Percentiles rank a stretch among this genome's conserved stretches.
Conservation (phyloP, 2,888 invertebrate species). For the Hydrotaea diabolus region DNA sequence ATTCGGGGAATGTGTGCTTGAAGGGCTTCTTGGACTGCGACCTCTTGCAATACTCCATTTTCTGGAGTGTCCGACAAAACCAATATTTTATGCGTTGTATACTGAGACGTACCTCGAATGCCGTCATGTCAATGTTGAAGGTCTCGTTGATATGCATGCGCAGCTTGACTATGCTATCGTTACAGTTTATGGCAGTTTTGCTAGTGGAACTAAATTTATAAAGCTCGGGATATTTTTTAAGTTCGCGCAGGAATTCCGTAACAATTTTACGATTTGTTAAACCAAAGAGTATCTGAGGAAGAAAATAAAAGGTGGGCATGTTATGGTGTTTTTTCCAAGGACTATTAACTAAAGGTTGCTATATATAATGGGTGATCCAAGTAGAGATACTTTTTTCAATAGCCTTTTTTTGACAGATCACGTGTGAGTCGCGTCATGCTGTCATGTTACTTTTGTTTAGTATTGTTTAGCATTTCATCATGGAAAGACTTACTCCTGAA, state of each 20-base stretch:
- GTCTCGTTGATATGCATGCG: slow-evolving; percentile 52
- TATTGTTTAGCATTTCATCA: too few species aligned
- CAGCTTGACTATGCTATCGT: slow-evolving; percentile 37
- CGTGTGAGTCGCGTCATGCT: too few species aligned
- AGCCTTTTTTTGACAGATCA: too few species aligned
- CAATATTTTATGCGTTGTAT: slow-evolving; percentile 57
- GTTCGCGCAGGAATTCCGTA: slow-evolving; percentile 52
- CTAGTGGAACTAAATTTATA: slow-evolving; percentile 38
- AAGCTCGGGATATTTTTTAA: slow-evolving; percentile 52
- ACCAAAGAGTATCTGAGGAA: slow-evolving; percentile 55
- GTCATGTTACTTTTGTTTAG: too few species aligned
- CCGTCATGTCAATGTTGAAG: slow-evolving; percentile 45
- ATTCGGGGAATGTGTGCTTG: slow-evolving; percentile 51
- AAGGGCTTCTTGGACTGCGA: slow-evolving; percentile 40
- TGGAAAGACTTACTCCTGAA: too few species aligned
- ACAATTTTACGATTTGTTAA: slow-evolving; percentile 54
- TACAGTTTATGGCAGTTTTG: neutral
- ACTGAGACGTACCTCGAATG: slow-evolving; percentile 50
- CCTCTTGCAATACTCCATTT: slow-evolving; percentile 36
- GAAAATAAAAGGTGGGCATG: slow-evolving; percentile 1
- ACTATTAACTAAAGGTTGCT: too few species aligned
- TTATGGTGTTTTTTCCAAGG: too few species aligned
- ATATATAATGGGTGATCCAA: too few species aligned
- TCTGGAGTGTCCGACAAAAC: slow-evolving; percentile 46
- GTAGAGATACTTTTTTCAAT: too few species aligned